Base-by-base conservation (phyloP, 1,140 invertebrate species). In the Dufourea novaeangliae region DNA sequence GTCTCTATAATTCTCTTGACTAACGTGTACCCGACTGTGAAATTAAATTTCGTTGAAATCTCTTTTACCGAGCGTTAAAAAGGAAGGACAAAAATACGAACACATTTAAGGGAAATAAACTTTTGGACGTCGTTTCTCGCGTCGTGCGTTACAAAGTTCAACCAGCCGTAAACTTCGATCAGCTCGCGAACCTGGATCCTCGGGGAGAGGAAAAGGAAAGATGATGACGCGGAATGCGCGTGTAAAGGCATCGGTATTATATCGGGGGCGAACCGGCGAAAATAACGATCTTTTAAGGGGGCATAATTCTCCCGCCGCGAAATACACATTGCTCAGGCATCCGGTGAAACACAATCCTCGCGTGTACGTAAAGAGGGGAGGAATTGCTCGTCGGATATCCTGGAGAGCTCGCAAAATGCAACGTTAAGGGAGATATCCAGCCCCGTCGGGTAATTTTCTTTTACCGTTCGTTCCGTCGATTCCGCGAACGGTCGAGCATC, bases 351-450 rank as follows among this genome's bases (percentile, higher is more conserved):
- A n/a, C 29, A 63, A 63, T 72, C 41, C 59, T 72, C 29, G 41
- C 32, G 57, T 72, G 56, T 54, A 41, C n/a, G n/a, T 20, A 39
- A 66, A 41, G 32, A n/a, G 52, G 46, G 50, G 22, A 25, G 50
- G n/a, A 74, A 56, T 74, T 74, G 67, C 72, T 29, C 50, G 22
- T 34, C 17, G 62, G 20, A 67, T 66, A 56, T 27, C 50, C 63
- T 41, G 46, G 20, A 37, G 50, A 37, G 50, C 52, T 73, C 12
- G 62, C 50, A 39, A 39, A 73, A 44, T 73, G 71, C 71, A 74
- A 39, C 62, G 72, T 67, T 74, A 67, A 74, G 50, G 34, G 37
- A 67, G 71, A 52, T 74, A 66, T 67, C 63, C 52, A 56, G 27
- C 14, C n/a, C 27, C n/a, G 50, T 4, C 61, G 20, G 8, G 63